These are phyloP conservation scores for Macrobrachium nipponense DNA, from an alignment of 1,140 invertebrate genomes.

Conservation along the genomic window DNA sequence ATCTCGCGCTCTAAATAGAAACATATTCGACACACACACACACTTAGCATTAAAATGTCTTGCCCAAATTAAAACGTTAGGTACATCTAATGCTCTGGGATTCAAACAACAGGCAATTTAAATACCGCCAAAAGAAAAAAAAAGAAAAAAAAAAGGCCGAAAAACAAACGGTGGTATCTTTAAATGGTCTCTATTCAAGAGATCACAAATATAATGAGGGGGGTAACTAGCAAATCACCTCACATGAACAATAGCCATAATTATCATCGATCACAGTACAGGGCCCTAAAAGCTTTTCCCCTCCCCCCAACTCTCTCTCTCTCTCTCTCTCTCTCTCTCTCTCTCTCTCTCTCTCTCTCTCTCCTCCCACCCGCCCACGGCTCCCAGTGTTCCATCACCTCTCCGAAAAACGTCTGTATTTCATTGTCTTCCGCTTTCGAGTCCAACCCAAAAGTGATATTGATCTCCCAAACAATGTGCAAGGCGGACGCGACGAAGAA, in stretches of 20 bases:
- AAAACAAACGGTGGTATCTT: conserved; percentile 16
- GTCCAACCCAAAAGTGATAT: no score
- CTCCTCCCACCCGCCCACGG: not conserved
- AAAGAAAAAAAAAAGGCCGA: not conserved
- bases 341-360: not conserved
- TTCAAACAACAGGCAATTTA: no score
- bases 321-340: not conserved
- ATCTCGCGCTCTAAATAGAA: no score
- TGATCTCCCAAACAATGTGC: no score
- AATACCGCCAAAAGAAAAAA: no score
- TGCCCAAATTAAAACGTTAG: no score
- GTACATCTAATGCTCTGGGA: no score
- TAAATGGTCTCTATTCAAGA: conserved; percentile 16
- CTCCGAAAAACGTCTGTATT: not conserved
- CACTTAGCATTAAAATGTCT: no score
- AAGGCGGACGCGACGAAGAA: no score
- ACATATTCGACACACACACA: no score
- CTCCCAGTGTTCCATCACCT: not conserved
- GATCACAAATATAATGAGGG: conserved; percentile 18
- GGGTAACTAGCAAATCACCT: conserved; percentile 16
- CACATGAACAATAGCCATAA: conserved; percentile 14
- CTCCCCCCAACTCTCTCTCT: not conserved
- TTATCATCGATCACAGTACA: conserved; percentile 17
- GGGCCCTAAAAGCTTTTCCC: not conserved
- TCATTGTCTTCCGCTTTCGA: not conserved